A percentile compares a stretch with the other conserved stretches of the same genome.
These are phyloP conservation scores for Arrhamphus sclerolepis DNA, from an alignment of 2,797 vertebrate genomes.

Conservation along the genomic window DNA sequence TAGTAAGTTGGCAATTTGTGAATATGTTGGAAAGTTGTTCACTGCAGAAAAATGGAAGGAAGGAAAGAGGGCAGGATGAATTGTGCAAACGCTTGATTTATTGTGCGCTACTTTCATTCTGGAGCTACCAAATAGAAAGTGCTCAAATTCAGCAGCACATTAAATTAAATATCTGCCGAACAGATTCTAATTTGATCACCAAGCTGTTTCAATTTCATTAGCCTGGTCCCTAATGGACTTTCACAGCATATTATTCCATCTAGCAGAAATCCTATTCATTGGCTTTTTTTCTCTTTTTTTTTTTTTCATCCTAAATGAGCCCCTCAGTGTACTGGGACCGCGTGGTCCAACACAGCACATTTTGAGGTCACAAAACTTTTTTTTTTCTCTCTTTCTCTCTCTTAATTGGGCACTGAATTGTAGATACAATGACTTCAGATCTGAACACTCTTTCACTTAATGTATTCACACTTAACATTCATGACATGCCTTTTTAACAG, in stretches of 20 bases:
- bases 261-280: constrained; percentile 78
- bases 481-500: constrained; percentile 30
- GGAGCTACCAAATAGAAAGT: constrained; percentile 83
- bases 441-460: constrained; percentile 25
- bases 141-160: constrained; percentile 81
- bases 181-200: constrained; percentile 84
- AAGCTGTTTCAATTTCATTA: constrained; percentile 86
- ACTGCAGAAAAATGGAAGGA: constrained; percentile 34
- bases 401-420: not conserved
- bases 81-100: constrained; percentile 64
- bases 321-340: constrained; percentile 38
- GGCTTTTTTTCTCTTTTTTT: constrained; percentile 37
- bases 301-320: constrained; percentile 56
- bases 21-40: constrained; percentile 39
- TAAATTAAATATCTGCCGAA: constrained; percentile 84
- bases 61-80: constrained; percentile 36
- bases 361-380: constrained; percentile 52
- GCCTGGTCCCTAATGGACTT: constrained; percentile 81
- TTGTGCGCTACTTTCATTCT: constrained; percentile 63
- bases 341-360: constrained; percentile 34
- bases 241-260: constrained; percentile 80
- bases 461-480: constrained; percentile 39
- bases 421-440: constrained; percentile 18
- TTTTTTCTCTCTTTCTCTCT: constrained; percentile 3
- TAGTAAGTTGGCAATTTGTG: not conserved